phyloP scores from a whole-genome alignment of 2,888 invertebrate species.

The Campoplex nolae region DNA sequence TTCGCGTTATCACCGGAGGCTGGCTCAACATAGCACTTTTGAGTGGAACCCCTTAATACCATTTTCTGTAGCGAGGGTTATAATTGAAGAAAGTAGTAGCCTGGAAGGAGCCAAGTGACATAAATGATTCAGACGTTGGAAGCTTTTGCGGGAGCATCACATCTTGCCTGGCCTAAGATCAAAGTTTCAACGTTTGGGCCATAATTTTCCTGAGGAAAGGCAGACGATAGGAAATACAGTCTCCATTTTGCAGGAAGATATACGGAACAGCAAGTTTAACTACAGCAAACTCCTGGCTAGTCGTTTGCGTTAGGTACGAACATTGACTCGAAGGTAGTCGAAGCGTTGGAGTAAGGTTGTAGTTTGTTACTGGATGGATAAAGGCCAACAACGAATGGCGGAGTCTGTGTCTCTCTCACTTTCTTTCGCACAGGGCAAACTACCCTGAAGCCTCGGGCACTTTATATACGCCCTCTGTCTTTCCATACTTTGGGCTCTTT shows the following conservation, averaged over 20 bases:
- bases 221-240: not conserved
- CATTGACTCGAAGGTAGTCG: constrained; percentile 9
- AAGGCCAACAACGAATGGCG: not conserved
- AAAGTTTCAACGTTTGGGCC: not conserved
- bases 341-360: not conserved
- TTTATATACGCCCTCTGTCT: constrained; percentile 13
- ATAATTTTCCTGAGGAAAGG: not conserved
- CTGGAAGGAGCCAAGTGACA: not conserved
- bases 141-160: not conserved
- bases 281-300: constrained; percentile 2
- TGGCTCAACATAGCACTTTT: not conserved
- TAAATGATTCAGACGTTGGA: not conserved
- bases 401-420: not conserved
- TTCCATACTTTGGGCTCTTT: constrained; percentile 8
- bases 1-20: not conserved
- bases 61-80: not conserved
- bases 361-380: not conserved
- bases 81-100: not conserved
- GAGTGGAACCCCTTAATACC: not conserved
- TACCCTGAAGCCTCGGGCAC: not conserved
- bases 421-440: not conserved
- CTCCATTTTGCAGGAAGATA: constrained; percentile 1
- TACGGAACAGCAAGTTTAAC: constrained; percentile 2
- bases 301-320: not conserved
- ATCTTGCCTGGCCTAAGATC: not conserved